Base-by-base conservation (phyloP, 2,888 invertebrate species). In the Himalopsyche anomala region DNA sequence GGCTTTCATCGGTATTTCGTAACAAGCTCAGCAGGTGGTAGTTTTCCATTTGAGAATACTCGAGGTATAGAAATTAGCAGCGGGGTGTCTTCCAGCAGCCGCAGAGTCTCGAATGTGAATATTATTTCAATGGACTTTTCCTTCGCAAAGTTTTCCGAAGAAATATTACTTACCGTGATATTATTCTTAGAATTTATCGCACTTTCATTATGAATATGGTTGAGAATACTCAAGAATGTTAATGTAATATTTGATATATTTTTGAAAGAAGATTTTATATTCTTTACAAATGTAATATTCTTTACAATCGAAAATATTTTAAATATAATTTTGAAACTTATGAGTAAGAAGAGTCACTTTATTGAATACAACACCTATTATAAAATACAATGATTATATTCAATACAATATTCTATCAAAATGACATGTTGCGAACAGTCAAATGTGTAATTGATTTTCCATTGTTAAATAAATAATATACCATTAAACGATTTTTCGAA, bases 41-140 rank as follows among this genome's bases (percentile, higher is more conserved):
- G 74, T 74, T 74, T 74, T 74, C 74, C 74, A 74, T 74, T 74
- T 36, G 38, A 5, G 74, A 38, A 11, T 74, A 28, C 74, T 38
- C 28, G 12, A 74, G 36, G 74, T 36, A 74, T 74, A 74, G 74
- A 74, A 74, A 74, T 74, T 74, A 74, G 74, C 74, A 36, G 38
- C 74, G 74, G 74, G 74, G 74, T 74, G 74, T 74, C 74, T 74
- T 38, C 38, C 36, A 74, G 12, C 74, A 36, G 74, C 74, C 28
- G 11, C 9, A 69, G 69, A 69, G 69, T 5, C 74, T 74, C 74
- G 11, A 38, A 38, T 74, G 74, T 11, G 36, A 74, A 74, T 74
- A 74, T 74, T 38, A 74, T 74, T 74, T 74, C 74, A 74, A 74
- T 74, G 38, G 36, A 74, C 74, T 74, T 74, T 74, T 62, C 62